Base-by-base conservation (phyloP, 2,888 invertebrate genomes). In the Cryptocephalus moraei region DNA sequence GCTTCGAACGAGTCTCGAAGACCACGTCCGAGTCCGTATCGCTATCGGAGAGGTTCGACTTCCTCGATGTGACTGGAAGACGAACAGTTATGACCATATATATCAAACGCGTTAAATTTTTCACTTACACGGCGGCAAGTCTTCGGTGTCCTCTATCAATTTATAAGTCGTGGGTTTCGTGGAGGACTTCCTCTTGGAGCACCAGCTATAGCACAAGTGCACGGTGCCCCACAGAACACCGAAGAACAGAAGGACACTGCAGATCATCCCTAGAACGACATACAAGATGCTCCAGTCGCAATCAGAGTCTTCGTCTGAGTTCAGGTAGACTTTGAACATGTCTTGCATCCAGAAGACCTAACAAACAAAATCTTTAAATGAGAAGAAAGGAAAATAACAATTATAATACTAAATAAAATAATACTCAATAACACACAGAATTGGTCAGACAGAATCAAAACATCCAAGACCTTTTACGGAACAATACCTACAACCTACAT, bases 241-340 rank as follows among this genome's bases (percentile, higher is more conserved):
- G 50, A 78, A 67, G 47, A 77, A 71, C 11, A 75, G 65, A 39
- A 76, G 70, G 39, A 76, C 66, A 60, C 78, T 73, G 65, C 81
- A 81, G 49, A 78, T 69, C 44, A 83, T 74, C 46, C 83, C 84
- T 60, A 94, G 82, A 57, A 88, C 84, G 38, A 92, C 91, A 72
- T 94, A 93, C 46, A 95, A 77, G 57, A 94, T 86, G 57, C 93
- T 93, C 95, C 95, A 95, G 54, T 71, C 92, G 84, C 91, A 94
- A 55, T 70, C 68, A 1, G 68, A 67, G 51, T 71, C 70, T 39
- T 62, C 64, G n/a, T 60, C 60, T 0, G 52, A 53, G 13, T 61
- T 56, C 41, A 68, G 57, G 48, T 69, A 70, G 6, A 64, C 58
- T 53, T 65, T 67, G 46, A 69, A 67, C 57, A 65, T 49, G 49